Evolutionary conservation across 2,113 vertebrate species (phyloP).

Genomic region (Cebidichthys violaceus): DNA sequence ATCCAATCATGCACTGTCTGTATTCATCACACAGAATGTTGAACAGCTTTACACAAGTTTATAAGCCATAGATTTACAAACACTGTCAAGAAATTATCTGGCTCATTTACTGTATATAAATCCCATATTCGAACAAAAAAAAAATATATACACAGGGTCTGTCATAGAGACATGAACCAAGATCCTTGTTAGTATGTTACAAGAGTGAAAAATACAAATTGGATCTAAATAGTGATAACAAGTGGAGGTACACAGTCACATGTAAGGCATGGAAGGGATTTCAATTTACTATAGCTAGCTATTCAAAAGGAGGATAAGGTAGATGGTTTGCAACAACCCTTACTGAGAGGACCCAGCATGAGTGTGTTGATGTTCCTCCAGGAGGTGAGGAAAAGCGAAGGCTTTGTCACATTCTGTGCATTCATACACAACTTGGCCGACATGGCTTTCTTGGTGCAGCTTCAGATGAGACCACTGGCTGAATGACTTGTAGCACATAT

Average conservation of each 20-base stretch:
- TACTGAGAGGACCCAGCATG: conserved; percentile 65
- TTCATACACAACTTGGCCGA: conserved; percentile 85
- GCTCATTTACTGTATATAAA: conserved; percentile 42
- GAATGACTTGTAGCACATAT: conserved; percentile 86
- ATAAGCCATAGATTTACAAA: conserved; percentile 44
- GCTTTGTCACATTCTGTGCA: conserved; percentile 87
- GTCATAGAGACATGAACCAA: conserved; percentile 11
- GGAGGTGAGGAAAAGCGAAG: conserved; percentile 83
- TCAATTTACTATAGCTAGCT: conserved; percentile 31
- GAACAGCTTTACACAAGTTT: conserved; percentile 26
- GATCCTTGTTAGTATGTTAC: background rate
- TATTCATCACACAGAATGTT: conserved; percentile 16
- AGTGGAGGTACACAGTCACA: conserved; percentile 23
- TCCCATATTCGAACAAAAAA: conserved; percentile 23
- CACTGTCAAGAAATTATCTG: conserved; percentile 40
- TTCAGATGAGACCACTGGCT: conserved; percentile 66
- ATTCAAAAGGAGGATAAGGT: conserved; percentile 8
- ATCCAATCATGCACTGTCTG: conserved; percentile 15
- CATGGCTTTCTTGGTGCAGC: conserved; percentile 84
- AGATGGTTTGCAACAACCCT: conserved; percentile 10
- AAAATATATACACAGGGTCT: conserved; percentile 33
- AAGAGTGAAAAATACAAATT: conserved; percentile 24
- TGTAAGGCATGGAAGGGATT: conserved; percentile 54
- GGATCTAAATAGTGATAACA: conserved; percentile 11
- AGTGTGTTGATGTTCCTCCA: conserved; percentile 82